Percentiles rank a stretch among this genome's conserved stretches.
Evolutionary conservation across 2,797 vertebrate genomes (phyloP).

Genomic region (Dermochelys coriacea): DNA sequence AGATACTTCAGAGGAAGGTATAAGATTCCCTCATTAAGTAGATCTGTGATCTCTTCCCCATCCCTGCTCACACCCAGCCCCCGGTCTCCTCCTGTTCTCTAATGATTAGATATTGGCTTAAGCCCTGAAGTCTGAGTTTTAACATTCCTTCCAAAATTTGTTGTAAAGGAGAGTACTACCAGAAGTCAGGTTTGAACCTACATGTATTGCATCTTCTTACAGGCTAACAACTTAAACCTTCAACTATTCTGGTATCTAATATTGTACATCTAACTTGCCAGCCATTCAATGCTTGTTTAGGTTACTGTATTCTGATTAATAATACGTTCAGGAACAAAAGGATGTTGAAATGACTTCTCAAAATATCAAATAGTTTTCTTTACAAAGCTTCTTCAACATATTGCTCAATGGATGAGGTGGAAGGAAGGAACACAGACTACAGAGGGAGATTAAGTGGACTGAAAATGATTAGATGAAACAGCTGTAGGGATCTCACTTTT

Average conservation of each 20-base stretch:
- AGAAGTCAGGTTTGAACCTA: not conserved
- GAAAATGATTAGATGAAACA: constrained; percentile 70
- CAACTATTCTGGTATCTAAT: too few species aligned
- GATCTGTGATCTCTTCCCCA: not conserved
- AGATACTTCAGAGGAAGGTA: not conserved
- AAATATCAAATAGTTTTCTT: not conserved
- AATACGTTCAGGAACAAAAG: not conserved
- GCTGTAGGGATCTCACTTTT: constrained; percentile 64
- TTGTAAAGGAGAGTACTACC: not conserved
- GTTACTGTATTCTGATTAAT: not conserved
- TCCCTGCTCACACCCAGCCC: not conserved
- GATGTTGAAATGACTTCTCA: not conserved
- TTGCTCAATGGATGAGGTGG: constrained; percentile 56
- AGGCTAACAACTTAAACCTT: not conserved
- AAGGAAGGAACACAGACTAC: constrained; percentile 54
- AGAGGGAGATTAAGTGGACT: constrained; percentile 69
- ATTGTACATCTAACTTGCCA: too few species aligned
- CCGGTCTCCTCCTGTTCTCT: not conserved
- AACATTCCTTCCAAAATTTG: too few species aligned
- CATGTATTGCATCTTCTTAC: not conserved
- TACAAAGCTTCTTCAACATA: constrained; percentile 73
- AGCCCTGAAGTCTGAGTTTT: not conserved
- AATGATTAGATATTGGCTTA: not conserved
- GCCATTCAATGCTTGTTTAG: not conserved
- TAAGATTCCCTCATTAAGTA: not conserved